These are phyloP conservation scores for Spheniscus mendiculus DNA, from an alignment of 2,113 vertebrate genomes.

Conservation along the genomic window DNA sequence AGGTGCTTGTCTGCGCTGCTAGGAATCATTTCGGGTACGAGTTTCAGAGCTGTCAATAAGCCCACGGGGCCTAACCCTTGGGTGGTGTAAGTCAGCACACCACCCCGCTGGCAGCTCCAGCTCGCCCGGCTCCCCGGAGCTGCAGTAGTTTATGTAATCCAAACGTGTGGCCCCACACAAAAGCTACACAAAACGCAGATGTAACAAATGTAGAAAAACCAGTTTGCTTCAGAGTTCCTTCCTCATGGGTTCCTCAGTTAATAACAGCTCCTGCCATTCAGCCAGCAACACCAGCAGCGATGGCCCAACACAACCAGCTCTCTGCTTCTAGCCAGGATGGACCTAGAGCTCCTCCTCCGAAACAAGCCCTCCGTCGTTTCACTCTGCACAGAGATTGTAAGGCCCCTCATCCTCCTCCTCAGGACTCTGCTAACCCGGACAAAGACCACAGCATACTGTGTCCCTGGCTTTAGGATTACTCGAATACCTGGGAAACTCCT, in stretches of 20 bases:
- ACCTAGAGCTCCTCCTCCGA: no score
- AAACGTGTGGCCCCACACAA: accelerated
- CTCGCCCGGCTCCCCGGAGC: neutral
- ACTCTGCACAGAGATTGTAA: accelerated
- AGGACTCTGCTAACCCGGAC: neutral
- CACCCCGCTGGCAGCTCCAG: neutral
- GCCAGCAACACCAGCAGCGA: neutral
- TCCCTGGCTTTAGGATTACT: neutral
- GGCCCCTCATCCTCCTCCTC: neutral
- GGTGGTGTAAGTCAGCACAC: accelerated
- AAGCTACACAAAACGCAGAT: accelerated
- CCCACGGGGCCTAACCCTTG: accelerated
- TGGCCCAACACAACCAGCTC: neutral
- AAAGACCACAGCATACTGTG: accelerated
- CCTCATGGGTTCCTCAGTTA: accelerated
- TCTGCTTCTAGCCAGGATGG: neutral
- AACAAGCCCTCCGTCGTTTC: neutral
- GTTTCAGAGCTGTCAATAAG: accelerated
- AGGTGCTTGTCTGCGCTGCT: accelerated
- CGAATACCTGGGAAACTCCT: neutral
- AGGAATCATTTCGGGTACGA: accelerated
- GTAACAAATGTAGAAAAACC: accelerated
- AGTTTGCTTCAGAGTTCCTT: neutral
- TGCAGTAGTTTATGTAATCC: accelerated
- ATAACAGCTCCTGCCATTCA: neutral